Evolutionary conservation across 2,888 invertebrate genomes (phyloP), one percentile per base, ranked within the genome.

Genomic region (Pseudeuparius sepicola): DNA sequence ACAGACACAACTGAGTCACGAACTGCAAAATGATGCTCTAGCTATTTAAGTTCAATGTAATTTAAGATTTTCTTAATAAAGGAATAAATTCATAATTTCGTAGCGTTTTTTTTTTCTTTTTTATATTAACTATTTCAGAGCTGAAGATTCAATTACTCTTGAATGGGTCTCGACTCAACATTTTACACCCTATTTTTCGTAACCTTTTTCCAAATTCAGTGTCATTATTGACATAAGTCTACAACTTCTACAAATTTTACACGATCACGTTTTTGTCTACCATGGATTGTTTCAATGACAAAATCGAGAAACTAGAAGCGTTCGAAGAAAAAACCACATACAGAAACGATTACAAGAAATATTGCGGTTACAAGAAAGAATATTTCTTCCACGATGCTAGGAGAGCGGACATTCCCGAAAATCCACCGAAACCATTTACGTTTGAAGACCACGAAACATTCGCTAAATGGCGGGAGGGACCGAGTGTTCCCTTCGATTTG

Each of bases 1-100:
- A 24, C 94, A 97, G 63, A 93, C 87, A 4, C 88, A 90, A 53
- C 66, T 92, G 4, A 86, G 83, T 48, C 87, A 89, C 52, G 89
- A 89, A 66, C 74, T 80, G 12, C 84, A 84, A 59, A 80, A 75
- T 57, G 88, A 89, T 67, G 87, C 84, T 4, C 65, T 86, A 41
- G 80, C 84, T 46, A 80, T 80, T 51, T 31, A 31, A 31, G 14
- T 24, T n/a, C n/a, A n/a, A n/a, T n/a, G n/a, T n/a, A n/a, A n/a
- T n/a, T n/a, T n/a, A n/a, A n/a, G n/a, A n/a, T n/a, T n/a, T n/a
- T n/a, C n/a, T n/a, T n/a, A n/a, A n/a, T n/a, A n/a, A n/a, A n/a
- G n/a, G n/a, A n/a, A n/a, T n/a, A n/a, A n/a, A n/a, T n/a, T n/a
- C n/a, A n/a, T n/a, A n/a, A n/a, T n/a, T n/a, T n/a, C n/a, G n/a